Percentiles rank a stretch among this genome's conserved stretches.
These are phyloP conservation scores for Rhagoletis zephyria DNA, from an alignment of 1,140 invertebrate genomes.

Conservation along the genomic window DNA sequence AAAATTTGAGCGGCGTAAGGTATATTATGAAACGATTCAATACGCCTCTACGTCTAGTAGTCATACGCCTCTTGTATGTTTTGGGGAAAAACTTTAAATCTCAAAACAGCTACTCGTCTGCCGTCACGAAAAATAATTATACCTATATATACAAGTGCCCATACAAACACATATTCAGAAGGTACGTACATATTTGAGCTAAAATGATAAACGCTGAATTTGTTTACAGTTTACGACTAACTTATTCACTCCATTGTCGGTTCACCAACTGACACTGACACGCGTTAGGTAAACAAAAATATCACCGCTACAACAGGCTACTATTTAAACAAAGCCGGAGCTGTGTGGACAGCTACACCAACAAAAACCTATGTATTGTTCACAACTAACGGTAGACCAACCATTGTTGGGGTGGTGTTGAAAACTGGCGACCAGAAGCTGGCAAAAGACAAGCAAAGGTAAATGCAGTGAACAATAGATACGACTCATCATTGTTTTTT, in stretches of 20 bases:
- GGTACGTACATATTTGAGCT: neutral
- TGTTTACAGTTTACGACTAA: neutral
- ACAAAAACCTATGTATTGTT: neutral
- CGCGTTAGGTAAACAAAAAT: neutral
- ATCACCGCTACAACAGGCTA: neutral
- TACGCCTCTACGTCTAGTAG: no score
- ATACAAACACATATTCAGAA: neutral
- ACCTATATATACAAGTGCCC: neutral
- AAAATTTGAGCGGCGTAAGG: no score
- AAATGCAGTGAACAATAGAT: neutral
- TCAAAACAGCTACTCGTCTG: no score
- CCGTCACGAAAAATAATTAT: no score
- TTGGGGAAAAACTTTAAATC: no score
- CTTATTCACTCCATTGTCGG: neutral
- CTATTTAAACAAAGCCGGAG: neutral
- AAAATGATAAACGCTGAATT: neutral
- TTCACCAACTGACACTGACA: neutral
- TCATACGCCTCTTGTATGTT: no score
- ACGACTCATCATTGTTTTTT: neutral
- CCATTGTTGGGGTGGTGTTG: neutral
- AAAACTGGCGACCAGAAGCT: slow-evolving; percentile 15
- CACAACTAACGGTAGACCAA: neutral
- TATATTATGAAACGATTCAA: no score
- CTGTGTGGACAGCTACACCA: neutral
- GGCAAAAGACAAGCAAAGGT: neutral